Percentiles rank a stretch among this genome's conserved stretches.
These are phyloP conservation scores for Ursus arctos DNA, from an alignment of 2,113 vertebrate species.

Conservation along the genomic window DNA sequence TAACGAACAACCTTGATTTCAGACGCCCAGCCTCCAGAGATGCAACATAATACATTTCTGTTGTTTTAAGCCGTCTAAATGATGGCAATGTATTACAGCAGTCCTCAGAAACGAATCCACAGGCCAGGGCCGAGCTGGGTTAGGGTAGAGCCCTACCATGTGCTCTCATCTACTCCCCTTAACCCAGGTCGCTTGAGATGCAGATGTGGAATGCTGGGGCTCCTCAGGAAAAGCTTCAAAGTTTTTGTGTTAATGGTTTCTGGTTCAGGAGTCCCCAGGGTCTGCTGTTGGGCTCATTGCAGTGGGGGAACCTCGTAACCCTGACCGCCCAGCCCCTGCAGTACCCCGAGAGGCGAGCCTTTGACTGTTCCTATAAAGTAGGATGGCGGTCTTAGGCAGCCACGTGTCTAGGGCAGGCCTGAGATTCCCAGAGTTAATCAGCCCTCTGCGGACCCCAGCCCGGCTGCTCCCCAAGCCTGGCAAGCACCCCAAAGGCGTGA, in stretches of 20 bases:
- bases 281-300: conserved; percentile 71
- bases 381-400: conserved; percentile 82
- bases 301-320: conserved; percentile 79
- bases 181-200: not conserved
- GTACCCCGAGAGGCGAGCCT: conserved; percentile 83
- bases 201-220: not conserved
- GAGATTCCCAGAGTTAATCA: conserved; percentile 90
- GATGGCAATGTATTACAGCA: not conserved
- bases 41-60: not conserved
- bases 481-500: conserved; percentile 89
- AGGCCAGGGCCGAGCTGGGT: not conserved
- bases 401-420: conserved; percentile 83
- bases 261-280: not conserved
- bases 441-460: conserved; percentile 87
- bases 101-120: not conserved
- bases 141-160: not conserved
- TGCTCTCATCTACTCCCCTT: not conserved
- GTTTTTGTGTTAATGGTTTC: not conserved
- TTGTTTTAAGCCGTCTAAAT: not conserved
- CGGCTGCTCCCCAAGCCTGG: conserved; percentile 75
- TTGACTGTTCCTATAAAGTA: conserved; percentile 87
- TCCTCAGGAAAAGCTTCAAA: not conserved
- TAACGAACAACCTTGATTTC: not conserved
- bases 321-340: conserved; percentile 80
- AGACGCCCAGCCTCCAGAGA: not conserved